Evolutionary conservation across 2,888 invertebrate species (phyloP), one percentile per base, ranked within the genome.

Genomic region (Acronicta alni): DNA sequence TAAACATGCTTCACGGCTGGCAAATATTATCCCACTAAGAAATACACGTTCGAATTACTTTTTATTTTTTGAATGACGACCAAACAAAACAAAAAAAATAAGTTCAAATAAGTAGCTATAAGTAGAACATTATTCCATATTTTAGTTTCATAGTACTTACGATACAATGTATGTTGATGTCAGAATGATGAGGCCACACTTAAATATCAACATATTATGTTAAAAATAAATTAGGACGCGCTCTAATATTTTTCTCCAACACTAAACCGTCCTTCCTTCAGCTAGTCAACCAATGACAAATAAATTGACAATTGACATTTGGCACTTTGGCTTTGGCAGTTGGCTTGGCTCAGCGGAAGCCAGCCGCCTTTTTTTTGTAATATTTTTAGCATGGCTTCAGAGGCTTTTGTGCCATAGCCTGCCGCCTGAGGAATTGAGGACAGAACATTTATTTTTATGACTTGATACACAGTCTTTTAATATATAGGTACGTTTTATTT

Each of bases 161-260:
- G 92, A 89, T 62, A 90, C 66, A 71, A 92, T 85, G 62, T 87
- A 93, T 9, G 93, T 91, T 59, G 90, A 86, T 54, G 88, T 82
- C 71, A 94, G 83, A 75, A 89, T 77, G 64, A 93, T 80, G 67
- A 91, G 67, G 30, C 88, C 91, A 85, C 90, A 88, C 82, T 88
- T 92, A 83, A 92, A 93, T 83, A 92, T 84, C 81, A 91, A 88
- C 93, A 94, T 93, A 85, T 83, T 90, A 84, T 38, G 48, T 47
- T 68, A 66, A 68, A 68, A 78, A 68, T 73, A 75, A 77, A 67
- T 54, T 49, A 57, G 26, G 67, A 58, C 41, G 37, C 12, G 26
- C 2, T 3, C 30, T 43, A 62, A 55, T 69, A 51, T 32, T 8
- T 14, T 14, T 41, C n/a, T n/a, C n/a, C n/a, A n/a, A n/a, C n/a